phyloP scores from a whole-genome alignment of 2,113 vertebrate genomes.

The Fulmarus glacialis region DNA sequence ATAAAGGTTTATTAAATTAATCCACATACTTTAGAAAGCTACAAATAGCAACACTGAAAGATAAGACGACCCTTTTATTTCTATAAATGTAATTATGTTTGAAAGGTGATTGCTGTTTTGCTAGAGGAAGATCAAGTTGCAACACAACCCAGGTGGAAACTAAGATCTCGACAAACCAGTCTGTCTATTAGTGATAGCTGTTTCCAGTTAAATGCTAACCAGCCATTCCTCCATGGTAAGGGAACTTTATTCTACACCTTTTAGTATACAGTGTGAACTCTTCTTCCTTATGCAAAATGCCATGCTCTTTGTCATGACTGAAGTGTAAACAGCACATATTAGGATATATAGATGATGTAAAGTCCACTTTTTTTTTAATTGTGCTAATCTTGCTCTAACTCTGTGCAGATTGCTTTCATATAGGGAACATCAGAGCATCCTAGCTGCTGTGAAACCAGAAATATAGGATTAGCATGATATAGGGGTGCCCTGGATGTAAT shows the following conservation, averaged over 20 bases:
- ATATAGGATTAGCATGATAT: neutral
- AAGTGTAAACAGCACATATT: neutral
- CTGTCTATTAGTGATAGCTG: constrained; percentile 85
- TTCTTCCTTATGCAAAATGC: neutral
- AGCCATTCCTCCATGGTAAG: constrained; percentile 90
- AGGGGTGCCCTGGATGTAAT: neutral
- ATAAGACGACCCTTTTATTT: constrained; percentile 15
- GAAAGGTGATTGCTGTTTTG: constrained; percentile 90
- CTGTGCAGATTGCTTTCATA: neutral
- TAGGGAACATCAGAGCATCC: neutral
- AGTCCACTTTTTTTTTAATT: neutral
- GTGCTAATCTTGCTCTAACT: neutral
- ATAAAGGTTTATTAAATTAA: neutral
- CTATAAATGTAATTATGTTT: constrained; percentile 42
- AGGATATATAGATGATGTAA: neutral
- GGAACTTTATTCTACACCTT: neutral
- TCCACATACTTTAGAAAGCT: neutral
- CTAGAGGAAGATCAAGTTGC: constrained; percentile 88
- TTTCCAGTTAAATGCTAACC: constrained; percentile 84
- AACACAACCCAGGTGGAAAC: constrained; percentile 69
- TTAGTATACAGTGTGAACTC: neutral
- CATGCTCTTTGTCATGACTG: neutral
- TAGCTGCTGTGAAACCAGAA: neutral
- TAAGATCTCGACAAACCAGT: constrained; percentile 68
- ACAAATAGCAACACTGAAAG: neutral